A percentile compares a stretch with the other conserved stretches of the same genome.
These are phyloP conservation scores for Bombus fervidus DNA, from an alignment of 1,140 invertebrate species.

Conservation along the genomic window DNA sequence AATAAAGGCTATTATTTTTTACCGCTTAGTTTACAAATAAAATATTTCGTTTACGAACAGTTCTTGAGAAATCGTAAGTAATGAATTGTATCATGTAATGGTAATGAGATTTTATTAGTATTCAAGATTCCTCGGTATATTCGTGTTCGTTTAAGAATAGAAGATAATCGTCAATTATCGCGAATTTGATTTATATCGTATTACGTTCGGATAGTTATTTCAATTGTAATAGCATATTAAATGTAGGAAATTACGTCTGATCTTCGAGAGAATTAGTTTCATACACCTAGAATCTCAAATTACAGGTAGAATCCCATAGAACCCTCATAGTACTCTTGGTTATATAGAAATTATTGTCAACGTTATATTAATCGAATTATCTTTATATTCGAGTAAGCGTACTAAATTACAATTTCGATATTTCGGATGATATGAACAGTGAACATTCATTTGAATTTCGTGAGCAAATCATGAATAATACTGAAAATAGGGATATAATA, in stretches of 20 bases:
- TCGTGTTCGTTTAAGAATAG: too few species aligned
- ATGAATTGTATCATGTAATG: background rate
- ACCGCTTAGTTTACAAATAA: background rate
- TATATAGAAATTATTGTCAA: slow-evolving; percentile 31
- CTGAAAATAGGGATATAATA: background rate
- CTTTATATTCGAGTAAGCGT: background rate
- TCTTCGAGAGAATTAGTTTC: slow-evolving; percentile 41
- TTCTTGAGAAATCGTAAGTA: background rate
- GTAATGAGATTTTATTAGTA: background rate
- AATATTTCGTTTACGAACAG: background rate
- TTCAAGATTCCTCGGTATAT: background rate
- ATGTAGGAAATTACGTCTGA: slow-evolving; percentile 18
- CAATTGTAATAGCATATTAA: slow-evolving; percentile 28
- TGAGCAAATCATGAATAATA: background rate
- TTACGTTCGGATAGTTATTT: slow-evolving; percentile 6
- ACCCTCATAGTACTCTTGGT: background rate
- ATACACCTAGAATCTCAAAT: slow-evolving; percentile 20
- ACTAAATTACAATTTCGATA: background rate
- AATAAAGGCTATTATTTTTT: background rate
- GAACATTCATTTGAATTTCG: background rate
- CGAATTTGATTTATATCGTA: background rate
- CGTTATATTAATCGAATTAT: slow-evolving; percentile 15
- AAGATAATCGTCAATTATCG: background rate
- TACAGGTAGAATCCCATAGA: background rate
- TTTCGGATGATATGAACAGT: background rate